Evolutionary conservation across 2,888 invertebrate species (phyloP).

Genomic region (Galerucella calmariensis): DNA sequence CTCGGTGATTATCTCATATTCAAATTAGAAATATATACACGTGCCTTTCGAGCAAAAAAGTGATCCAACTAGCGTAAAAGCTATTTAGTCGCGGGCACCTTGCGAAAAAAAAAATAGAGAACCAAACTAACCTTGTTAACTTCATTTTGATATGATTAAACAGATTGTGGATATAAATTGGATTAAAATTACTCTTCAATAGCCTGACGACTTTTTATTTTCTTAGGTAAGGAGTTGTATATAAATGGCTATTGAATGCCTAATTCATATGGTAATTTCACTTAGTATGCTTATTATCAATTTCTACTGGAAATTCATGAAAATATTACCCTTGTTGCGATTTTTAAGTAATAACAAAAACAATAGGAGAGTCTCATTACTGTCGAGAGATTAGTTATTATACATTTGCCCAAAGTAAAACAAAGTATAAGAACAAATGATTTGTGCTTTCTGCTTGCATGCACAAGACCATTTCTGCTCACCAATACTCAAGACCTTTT

Average conservation of each 20-base stretch:
- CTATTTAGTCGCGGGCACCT: conserved; percentile 37
- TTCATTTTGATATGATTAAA: conserved; percentile 17
- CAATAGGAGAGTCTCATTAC: too few relatives aligned
- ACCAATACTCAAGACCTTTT: too few relatives aligned
- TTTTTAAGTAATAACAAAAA: too few relatives aligned
- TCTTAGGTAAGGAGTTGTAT: neutral
- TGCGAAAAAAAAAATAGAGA: conserved; percentile 40
- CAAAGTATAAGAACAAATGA: too few relatives aligned
- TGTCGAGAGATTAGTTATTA: too few relatives aligned
- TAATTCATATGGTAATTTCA: neutral
- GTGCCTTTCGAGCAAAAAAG: conserved; percentile 14
- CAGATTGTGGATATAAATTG: conserved; percentile 17
- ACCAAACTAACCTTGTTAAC: conserved; percentile 38
- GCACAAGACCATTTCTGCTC: too few relatives aligned
- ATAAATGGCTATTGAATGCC: neutral
- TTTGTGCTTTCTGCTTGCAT: too few relatives aligned
- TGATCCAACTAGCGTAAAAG: conserved; percentile 16
- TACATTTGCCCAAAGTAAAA: too few relatives aligned
- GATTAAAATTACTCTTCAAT: conserved; percentile 15
- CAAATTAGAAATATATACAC: conserved; percentile 8
- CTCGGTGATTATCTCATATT: conserved; percentile 6
- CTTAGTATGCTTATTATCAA: neutral
- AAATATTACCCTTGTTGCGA: too few relatives aligned
- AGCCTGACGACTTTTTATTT: conserved; percentile 1
- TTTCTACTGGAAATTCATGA: too few relatives aligned